phyloP scores from a whole-genome alignment of 2,888 invertebrate species.

The Archips xylosteana region DNA sequence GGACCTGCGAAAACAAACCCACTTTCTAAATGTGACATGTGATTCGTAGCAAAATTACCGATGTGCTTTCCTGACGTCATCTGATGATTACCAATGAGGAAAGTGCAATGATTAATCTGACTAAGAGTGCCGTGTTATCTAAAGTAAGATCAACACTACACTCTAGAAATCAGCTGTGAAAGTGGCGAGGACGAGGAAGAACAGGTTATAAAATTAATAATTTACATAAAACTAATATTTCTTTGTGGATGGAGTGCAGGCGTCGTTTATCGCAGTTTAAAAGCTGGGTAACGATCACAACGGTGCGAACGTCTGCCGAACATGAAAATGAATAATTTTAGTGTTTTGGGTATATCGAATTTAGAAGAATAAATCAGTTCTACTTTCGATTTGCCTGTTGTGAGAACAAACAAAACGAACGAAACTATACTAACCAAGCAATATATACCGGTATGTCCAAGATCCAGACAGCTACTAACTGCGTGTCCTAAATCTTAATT shows the following conservation, averaged over 20 bases:
- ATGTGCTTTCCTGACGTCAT: conserved; percentile 45
- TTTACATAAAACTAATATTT: conserved; percentile 67
- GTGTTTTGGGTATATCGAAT: not conserved
- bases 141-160: conserved; percentile 61
- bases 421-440: not conserved
- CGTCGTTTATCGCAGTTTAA: conserved; percentile 47
- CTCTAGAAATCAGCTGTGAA: conserved; percentile 76
- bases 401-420: not conserved
- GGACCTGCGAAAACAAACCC: conserved; percentile 23
- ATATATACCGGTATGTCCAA: not conserved
- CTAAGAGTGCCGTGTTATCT: conserved; percentile 45
- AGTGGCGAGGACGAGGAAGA: conserved; percentile 68
- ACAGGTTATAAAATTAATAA: conserved; percentile 69
- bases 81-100: conserved; percentile 40
- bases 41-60: conserved; percentile 27
- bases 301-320: conserved; percentile 5
- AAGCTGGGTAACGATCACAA: conserved; percentile 32
- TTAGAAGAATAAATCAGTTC: not conserved
- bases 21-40: conserved; percentile 44
- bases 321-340: conserved; percentile 14
- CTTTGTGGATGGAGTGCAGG: conserved; percentile 50
- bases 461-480: not conserved
- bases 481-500: conserved; percentile 6
- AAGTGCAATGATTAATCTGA: conserved; percentile 43
- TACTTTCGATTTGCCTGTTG: not conserved